Conservation (phyloP, 2,113 vertebrate species). For the Panurus biarmicus region DNA sequence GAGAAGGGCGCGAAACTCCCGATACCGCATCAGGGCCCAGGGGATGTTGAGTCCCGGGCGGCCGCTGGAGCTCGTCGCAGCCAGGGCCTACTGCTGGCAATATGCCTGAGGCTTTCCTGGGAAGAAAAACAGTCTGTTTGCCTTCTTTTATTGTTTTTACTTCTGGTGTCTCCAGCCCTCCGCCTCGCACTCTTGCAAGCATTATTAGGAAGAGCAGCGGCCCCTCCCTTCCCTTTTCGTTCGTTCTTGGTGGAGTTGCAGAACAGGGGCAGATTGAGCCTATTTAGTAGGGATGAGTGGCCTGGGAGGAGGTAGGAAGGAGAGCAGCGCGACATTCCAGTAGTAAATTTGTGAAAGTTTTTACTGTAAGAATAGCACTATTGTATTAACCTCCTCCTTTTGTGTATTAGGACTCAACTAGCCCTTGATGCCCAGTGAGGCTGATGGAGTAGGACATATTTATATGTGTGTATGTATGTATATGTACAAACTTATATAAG, state of each 20-base stretch:
- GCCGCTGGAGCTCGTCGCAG: background rate
- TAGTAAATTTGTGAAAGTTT: background rate
- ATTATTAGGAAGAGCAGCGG: background rate
- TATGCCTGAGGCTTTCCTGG: background rate
- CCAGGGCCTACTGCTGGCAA: background rate
- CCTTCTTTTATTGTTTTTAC: no score
- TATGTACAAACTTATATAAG: background rate
- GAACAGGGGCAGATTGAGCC: background rate
- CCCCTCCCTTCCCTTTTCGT: no score
- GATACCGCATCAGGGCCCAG: accelerated
- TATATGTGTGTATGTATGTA: background rate
- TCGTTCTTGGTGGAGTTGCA: background rate
- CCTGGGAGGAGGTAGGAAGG: background rate
- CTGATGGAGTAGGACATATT: background rate
- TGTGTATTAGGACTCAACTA: accelerated
- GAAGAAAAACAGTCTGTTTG: background rate
- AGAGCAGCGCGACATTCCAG: background rate
- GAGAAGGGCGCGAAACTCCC: background rate
- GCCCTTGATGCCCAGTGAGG: background rate
- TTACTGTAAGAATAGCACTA: background rate
- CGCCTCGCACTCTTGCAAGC: accelerated
- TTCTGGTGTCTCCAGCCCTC: no score
- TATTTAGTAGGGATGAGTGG: accelerated
- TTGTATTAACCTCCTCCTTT: background rate
- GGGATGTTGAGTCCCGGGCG: accelerated